Evolutionary conservation across 2,113 vertebrate genomes (phyloP), one percentile per base, ranked within the genome.

Genomic region (Brienomyrus brachyistius): DNA sequence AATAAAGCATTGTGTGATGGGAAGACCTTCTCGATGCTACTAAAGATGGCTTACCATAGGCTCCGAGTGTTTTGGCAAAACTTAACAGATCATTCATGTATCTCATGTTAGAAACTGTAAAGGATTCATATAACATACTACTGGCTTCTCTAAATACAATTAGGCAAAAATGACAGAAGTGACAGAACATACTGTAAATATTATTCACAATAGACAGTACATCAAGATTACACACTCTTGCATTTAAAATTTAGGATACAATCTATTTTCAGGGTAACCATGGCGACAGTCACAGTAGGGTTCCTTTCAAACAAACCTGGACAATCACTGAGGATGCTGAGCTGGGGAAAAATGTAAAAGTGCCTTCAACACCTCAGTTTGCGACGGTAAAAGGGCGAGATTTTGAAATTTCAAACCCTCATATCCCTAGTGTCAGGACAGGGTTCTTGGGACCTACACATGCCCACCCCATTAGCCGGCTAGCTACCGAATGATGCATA

Each of bases 241-340:
- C 4, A 86, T 82, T 82, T 84, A 9, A 84, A 48, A 84, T 23
- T 51, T 27, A 31, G 43, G 47, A 47, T 47, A 47, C 47, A 2
- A n/a, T 86, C 48, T 13, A 35, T 86, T 48, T 86, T 86, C 48
- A n/a, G 45, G 27, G 50, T 86, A 50, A 52, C 48, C 85, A 86
- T 86, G 50, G 85, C 10, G 40, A 86, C 85, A 86, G 50, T 86
- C 50, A 86, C 45, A 51, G 85, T 86, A n/a, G 83, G 27, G 13
- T 51, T 86, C 21, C 40, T 11, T 86, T 51, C 83, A 47, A 48
- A 51, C 40, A 19, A 47, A 17, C 9, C n/a, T 7, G 85, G 85
- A 86, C 10, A 6, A 48, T 50, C 82, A 8, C 43, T 50, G 27
- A 86, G 50, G 48, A 86, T 85, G 47, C 66, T 70, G 66, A 35